Base-by-base conservation (phyloP, 2,797 vertebrate genomes). In the Luscinia luscinia region DNA sequence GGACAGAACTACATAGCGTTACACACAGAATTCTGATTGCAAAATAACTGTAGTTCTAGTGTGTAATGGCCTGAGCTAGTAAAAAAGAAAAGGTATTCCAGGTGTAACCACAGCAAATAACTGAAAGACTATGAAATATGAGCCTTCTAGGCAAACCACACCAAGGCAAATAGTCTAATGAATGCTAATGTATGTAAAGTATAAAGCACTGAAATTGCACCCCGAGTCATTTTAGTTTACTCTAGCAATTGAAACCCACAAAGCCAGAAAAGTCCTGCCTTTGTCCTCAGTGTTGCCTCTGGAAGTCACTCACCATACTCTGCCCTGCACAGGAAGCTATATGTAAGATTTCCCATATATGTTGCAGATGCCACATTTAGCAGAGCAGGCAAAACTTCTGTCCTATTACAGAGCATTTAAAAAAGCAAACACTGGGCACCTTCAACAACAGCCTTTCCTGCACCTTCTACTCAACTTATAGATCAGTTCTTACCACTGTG, bases 81-180 rank as follows among this genome's bases (percentile, higher is more conserved):
- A 55, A 55, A 93, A 82, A 89, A 82, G 34, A 51, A 54, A 64
- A 67, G 21, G n/a, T 45, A 81, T 66, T 92, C 48, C 78, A 89
- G 24, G 54, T 75, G 30, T 68, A 91, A 61, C 87, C 51, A 89
- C 45, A 85, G 22, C 1, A 7, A 94, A 19, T 74, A 95, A 87
- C 9, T 54, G 26, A 41, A 77, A 77, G 61, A 77, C 38, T 85
- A 32, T 54, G 34, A 80, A 95, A 49, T 13, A 64, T 1, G 3
- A 87, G 59, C 68, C 64, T 92, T 57, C 79, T 15, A 78, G 87
- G 79, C 67, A 95, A 94, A 93, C 83, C 84, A 91, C 55, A 93
- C 12, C 41, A 76, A 75, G 19, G n/a, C 34, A 70, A 77, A 54
- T 5, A 86, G 7, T 11, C 27, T 63, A 93, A 90, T 86, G 38